Percentiles rank a stretch among this genome's conserved stretches.
These are phyloP conservation scores for Ptilonorhynchus violaceus DNA, from an alignment of 2,113 vertebrate genomes.

Conservation along the genomic window DNA sequence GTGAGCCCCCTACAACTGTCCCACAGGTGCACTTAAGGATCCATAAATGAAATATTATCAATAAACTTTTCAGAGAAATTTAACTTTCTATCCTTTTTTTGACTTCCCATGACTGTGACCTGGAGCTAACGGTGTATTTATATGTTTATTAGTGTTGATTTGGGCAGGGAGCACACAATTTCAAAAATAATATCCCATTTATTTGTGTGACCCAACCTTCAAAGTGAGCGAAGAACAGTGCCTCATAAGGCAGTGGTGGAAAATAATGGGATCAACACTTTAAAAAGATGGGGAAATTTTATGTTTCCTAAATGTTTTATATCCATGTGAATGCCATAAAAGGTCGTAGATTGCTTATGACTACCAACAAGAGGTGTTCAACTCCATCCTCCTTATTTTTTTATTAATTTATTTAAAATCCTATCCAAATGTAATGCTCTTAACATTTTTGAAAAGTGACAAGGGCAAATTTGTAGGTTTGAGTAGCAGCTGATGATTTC, in stretches of 20 bases:
- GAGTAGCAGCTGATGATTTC: not conserved
- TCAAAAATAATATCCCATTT: not conserved
- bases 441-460: not conserved
- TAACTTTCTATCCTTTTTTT: not conserved
- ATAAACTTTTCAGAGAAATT: not conserved
- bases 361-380: not conserved
- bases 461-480: not conserved
- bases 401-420: not conserved
- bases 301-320: not conserved
- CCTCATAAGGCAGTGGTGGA: not conserved
- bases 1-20: not conserved
- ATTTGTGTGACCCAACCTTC: not conserved
- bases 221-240: not conserved
- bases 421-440: not conserved
- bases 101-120: accelerated
- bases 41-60: not conserved
- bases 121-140: not conserved
- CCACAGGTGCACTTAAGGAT: not conserved
- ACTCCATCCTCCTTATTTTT: accelerated
- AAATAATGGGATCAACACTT: not conserved
- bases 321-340: accelerated
- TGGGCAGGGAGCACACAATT: not conserved
- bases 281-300: accelerated
- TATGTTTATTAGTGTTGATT: not conserved
- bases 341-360: not conserved